Percentiles rank a stretch among this genome's conserved stretches.
Conservation (phyloP, 2,113 vertebrate genomes). For the Ovis aries region DNA sequence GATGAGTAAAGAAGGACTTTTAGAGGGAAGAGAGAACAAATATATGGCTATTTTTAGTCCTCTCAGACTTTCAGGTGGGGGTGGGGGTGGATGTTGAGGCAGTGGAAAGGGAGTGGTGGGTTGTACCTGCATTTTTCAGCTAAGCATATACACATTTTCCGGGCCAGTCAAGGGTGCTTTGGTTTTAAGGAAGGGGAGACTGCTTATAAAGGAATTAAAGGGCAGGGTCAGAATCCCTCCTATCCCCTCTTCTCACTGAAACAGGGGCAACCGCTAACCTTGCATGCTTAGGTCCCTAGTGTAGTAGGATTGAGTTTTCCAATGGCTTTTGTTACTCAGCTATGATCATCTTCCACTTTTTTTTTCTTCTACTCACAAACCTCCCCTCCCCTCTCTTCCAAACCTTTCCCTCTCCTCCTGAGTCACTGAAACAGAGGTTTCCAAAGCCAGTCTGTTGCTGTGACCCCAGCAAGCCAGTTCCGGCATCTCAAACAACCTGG, state of each 20-base stretch:
- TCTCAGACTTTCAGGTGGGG: background rate
- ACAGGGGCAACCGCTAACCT: background rate
- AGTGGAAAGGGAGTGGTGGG: background rate
- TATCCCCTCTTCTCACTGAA: background rate
- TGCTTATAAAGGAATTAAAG: background rate
- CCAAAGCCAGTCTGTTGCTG: background rate
- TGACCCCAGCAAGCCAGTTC: background rate
- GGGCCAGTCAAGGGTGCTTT: background rate
- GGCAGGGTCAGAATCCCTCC: background rate
- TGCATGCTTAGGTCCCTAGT: background rate
- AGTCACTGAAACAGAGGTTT: background rate
- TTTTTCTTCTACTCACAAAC: background rate
- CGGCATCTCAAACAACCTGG: background rate
- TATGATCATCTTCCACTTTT: background rate
- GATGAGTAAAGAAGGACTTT: background rate
- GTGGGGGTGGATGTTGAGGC: background rate
- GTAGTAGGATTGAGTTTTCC: background rate
- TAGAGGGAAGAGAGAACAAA: background rate
- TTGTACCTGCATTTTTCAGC: background rate
- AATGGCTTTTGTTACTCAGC: background rate
- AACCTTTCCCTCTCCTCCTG: background rate
- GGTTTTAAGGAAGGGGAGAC: background rate
- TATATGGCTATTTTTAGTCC: background rate
- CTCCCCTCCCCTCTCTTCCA: background rate
- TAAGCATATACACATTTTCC: background rate